Percentiles rank a stretch among this genome's conserved stretches.
Conservation (phyloP, 2,888 invertebrate genomes). For the Melieria omissa region DNA sequence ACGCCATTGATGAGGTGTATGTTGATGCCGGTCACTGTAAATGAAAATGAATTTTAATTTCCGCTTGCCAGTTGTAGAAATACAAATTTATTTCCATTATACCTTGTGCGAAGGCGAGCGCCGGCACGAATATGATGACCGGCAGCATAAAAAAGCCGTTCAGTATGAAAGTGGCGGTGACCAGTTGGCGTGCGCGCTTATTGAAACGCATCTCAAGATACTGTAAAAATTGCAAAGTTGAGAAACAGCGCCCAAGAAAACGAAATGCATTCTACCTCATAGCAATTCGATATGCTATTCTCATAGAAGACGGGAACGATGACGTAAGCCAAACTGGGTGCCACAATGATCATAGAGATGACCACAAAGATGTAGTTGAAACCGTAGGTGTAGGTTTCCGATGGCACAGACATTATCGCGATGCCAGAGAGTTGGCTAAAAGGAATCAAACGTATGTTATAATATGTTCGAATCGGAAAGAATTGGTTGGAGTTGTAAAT, state of each 20-base stretch:
- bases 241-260: not conserved
- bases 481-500: not conserved
- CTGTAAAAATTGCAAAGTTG: conserved; percentile 44
- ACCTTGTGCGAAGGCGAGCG: conserved; percentile 64
- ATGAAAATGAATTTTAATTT: conserved; percentile 45
- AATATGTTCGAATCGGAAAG: not conserved
- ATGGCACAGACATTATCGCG: conserved; percentile 69
- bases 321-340: conserved; percentile 59
- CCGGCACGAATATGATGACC: conserved; percentile 61
- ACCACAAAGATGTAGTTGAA: conserved; percentile 65
- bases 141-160: conserved; percentile 59
- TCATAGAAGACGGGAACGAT: conserved; percentile 69
- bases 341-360: conserved; percentile 63
- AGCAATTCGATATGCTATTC: conserved; percentile 68
- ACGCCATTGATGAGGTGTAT: conserved; percentile 70
- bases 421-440: conserved; percentile 70
- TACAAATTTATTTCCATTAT: conserved; percentile 42
- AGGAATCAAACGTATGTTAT: not conserved
- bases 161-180: conserved; percentile 58
- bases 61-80: not conserved
- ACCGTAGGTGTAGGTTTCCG: conserved; percentile 69
- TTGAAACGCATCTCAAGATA: conserved; percentile 63
- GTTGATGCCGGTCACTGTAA: conserved; percentile 70
- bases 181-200: conserved; percentile 56
- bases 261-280: conserved; percentile 62